Base-by-base conservation (phyloP, 2,113 vertebrate genomes). In the Apeltes quadracus region DNA sequence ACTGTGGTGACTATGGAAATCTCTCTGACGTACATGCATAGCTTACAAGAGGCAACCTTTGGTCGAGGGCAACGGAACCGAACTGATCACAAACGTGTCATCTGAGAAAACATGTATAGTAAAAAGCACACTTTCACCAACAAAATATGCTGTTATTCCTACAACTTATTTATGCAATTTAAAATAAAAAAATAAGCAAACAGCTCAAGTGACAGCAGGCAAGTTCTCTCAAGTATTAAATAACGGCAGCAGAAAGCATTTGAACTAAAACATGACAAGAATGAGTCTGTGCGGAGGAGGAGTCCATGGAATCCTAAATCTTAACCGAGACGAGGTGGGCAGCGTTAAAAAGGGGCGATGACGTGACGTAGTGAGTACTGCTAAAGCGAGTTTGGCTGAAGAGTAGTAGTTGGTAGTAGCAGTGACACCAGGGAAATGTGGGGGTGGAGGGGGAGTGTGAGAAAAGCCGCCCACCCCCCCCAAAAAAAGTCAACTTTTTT, bases 21-120 rank as follows among this genome's bases (percentile, higher is more conserved):
- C 25, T 76, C 66, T 74, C 64, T 46, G 29, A 51, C 51, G 53
- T 34, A 58, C 84, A 88, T 91, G 92, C 92, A 92, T 92, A 92
- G 90, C 78, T 91, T 84, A 86, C 83, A 87, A 82, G 85, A 93
- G 91, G 92, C 90, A 91, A 87, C 87, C 72, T 72, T 82, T 83
- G 90, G 91, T 82, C 88, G 76, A 87, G 34, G 57, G 61, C 65
- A 66, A 75, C 68, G 78, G 29, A 69, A 70, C 54, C 51, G 78
- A n/a, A 62, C 62, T 48, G 32, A 64, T 69, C 79, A 87, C 69
- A 86, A 66, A 69, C 69, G 34, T 69, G 76, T 61, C 57, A 61
- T 53, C 75, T 14, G 0, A 65, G 64, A 75, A 72, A 23, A 88
- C 70, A 87, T 81, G 29, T 64, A 63, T 22, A 72, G 50, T 67